These are phyloP conservation scores for Phragmatobia fuliginosa DNA, from an alignment of 2,888 invertebrate genomes.

Conservation along the genomic window DNA sequence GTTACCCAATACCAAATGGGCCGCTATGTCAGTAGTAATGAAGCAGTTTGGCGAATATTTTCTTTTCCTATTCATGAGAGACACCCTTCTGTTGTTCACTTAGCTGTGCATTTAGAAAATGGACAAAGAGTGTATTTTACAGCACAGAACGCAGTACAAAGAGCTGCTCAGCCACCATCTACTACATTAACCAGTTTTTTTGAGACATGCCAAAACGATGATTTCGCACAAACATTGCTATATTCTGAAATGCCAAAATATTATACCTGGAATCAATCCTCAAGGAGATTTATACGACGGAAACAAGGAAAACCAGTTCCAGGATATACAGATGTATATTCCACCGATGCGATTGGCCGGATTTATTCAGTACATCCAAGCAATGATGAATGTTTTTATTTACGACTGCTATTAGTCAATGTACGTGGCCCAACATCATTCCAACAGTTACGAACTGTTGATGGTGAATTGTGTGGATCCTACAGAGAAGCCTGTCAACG, in stretches of 20 bases:
- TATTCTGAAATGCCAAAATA: constrained; percentile 26
- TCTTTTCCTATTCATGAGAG: constrained; percentile 28
- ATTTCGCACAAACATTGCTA: constrained; percentile 44
- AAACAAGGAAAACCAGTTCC: constrained; percentile 52
- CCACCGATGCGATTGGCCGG: too few species aligned
- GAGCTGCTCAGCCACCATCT: constrained; percentile 17
- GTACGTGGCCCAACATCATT: too few species aligned
- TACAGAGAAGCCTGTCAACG: constrained; percentile 49
- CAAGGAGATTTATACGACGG: constrained; percentile 52
- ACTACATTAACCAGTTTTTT: constrained; percentile 41
- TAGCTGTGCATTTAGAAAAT: constrained; percentile 11
- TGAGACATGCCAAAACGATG: constrained; percentile 28
- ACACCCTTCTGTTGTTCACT: constrained; percentile 27
- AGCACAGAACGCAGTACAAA: constrained; percentile 15
- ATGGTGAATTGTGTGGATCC: too few species aligned
- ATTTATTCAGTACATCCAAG: too few species aligned
- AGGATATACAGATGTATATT: constrained; percentile 41
- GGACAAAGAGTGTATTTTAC: constrained; percentile 35
- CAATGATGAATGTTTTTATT: too few species aligned
- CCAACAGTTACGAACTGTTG: too few species aligned
- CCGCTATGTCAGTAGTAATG: constrained; percentile 21
- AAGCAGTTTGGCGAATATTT: constrained; percentile 28
- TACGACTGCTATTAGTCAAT: too few species aligned
- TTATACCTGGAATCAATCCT: constrained; percentile 36
- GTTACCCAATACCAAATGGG: constrained; percentile 22